Percentiles rank a stretch among this genome's conserved stretches.
Evolutionary conservation across 2,888 invertebrate species (phyloP).

Genomic region (Drosophila anomalata): DNA sequence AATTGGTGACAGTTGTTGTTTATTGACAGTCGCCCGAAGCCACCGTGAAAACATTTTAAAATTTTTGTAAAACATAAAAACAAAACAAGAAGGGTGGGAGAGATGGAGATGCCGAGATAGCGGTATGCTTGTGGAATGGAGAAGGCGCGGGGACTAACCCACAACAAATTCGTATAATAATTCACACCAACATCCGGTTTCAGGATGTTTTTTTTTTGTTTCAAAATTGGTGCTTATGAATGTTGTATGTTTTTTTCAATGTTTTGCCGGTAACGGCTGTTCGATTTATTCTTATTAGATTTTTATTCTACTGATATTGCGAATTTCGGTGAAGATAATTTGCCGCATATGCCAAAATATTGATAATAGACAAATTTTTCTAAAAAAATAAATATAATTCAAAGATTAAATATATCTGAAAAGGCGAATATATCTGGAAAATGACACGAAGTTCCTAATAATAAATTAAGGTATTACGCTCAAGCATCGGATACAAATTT

Average conservation of each 20-base stretch:
- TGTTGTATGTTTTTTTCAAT: slow-evolving; percentile 63
- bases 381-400: slow-evolving; percentile 15
- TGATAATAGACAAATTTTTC: slow-evolving; percentile 48
- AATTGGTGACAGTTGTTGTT: slow-evolving; percentile 82
- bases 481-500: too few relatives aligned
- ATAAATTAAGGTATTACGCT: too few relatives aligned
- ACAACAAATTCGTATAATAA: slow-evolving; percentile 74
- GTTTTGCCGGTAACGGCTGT: slow-evolving; percentile 47
- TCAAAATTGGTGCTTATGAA: slow-evolving; percentile 23
- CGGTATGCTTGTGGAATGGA: slow-evolving; percentile 1
- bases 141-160: not conserved
- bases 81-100: slow-evolving; percentile 46
- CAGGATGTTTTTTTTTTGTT: slow-evolving; percentile 31
- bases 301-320: too few relatives aligned
- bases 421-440: too few relatives aligned
- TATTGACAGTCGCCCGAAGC: slow-evolving; percentile 80
- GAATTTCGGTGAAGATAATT: slow-evolving; percentile 7
- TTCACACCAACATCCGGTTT: slow-evolving; percentile 70
- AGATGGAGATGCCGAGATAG: not conserved
- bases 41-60: slow-evolving; percentile 83
- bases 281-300: not conserved
- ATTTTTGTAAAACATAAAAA: slow-evolving; percentile 80
- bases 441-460: too few relatives aligned
- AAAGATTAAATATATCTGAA: not conserved
- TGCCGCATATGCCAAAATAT: slow-evolving; percentile 42